These are phyloP conservation scores for Mythimna pallens DNA, from an alignment of 2,888 invertebrate genomes.

Conservation along the genomic window DNA sequence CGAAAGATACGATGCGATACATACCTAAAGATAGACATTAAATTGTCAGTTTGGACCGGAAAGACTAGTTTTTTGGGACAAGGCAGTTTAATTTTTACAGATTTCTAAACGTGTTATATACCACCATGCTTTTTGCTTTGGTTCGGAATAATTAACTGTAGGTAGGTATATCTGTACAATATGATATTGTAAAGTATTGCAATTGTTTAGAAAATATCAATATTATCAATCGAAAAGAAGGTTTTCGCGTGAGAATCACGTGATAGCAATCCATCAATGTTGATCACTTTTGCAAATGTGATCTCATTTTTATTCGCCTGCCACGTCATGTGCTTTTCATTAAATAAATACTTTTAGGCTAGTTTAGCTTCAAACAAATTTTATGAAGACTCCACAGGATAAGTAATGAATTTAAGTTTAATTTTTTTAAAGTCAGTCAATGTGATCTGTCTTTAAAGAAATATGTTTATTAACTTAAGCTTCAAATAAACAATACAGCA, in stretches of 20 bases:
- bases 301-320: conserved; percentile 2
- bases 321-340: too few species aligned
- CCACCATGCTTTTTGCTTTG: too few species aligned
- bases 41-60: not conserved
- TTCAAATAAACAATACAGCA: not conserved
- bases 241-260: conserved; percentile 3
- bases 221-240: not conserved
- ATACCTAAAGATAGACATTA: conserved; percentile 2
- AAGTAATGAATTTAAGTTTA: too few species aligned
- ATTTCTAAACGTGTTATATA: not conserved
- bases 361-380: not conserved
- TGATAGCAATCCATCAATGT: not conserved
- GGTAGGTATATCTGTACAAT: not conserved
- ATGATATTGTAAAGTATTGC: not conserved
- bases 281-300: not conserved
- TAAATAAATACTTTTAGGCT: too few species aligned
- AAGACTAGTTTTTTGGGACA: not conserved
- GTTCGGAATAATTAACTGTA: not conserved
- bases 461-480: too few species aligned
- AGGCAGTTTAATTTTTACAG: not conserved
- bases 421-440: too few species aligned
- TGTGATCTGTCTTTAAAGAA: too few species aligned
- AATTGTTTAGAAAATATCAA: not conserved
- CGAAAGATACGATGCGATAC: not conserved
- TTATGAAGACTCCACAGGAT: too few species aligned